These are phyloP conservation scores for Oscheius sp. DNA, from an alignment of 2,888 invertebrate species.

Conservation along the genomic window DNA sequence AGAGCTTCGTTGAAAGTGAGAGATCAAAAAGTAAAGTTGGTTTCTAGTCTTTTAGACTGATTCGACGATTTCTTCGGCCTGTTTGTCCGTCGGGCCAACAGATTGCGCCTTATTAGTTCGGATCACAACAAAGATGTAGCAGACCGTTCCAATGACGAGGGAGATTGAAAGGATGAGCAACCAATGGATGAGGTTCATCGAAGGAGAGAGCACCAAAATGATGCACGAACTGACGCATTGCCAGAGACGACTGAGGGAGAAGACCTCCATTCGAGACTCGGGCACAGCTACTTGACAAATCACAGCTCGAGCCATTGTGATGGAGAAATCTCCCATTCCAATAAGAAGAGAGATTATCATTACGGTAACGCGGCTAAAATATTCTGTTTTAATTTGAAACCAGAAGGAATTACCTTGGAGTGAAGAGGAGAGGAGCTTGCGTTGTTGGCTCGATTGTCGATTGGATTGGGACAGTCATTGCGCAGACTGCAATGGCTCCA, in stretches of 20 bases:
- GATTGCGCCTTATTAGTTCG: conserved; percentile 32
- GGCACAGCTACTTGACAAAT: conserved; percentile 49
- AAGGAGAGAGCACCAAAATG: conserved; percentile 44
- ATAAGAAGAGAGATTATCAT: conserved; percentile 41
- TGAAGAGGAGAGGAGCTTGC: conserved; percentile 35
- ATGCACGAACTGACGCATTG: conserved; percentile 47
- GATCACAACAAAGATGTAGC: conserved; percentile 38
- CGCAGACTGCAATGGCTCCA: conserved; percentile 34
- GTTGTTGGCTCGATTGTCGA: conserved; percentile 43
- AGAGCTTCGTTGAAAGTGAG: not conserved
- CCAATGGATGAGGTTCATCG: conserved; percentile 47
- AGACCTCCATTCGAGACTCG: conserved; percentile 41
- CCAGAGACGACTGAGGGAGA: conserved; percentile 43
- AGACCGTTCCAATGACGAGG: conserved; percentile 42
- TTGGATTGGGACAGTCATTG: conserved; percentile 43
- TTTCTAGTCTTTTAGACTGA: not conserved
- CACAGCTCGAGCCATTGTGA: conserved; percentile 44
- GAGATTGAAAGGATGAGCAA: conserved; percentile 36
- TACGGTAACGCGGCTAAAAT: conserved; percentile 37
- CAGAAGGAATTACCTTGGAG: conserved; percentile 37
- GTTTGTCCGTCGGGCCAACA: conserved; percentile 25
- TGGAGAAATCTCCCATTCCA: conserved; percentile 45
- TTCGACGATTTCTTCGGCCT: conserved; percentile 20
- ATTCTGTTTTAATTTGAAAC: not conserved
- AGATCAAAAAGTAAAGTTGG: not conserved